Percentiles rank a stretch among this genome's conserved stretches.
phyloP scores from a whole-genome alignment of 2,797 vertebrate genomes.

The Hypotaenidia okinawae region DNA sequence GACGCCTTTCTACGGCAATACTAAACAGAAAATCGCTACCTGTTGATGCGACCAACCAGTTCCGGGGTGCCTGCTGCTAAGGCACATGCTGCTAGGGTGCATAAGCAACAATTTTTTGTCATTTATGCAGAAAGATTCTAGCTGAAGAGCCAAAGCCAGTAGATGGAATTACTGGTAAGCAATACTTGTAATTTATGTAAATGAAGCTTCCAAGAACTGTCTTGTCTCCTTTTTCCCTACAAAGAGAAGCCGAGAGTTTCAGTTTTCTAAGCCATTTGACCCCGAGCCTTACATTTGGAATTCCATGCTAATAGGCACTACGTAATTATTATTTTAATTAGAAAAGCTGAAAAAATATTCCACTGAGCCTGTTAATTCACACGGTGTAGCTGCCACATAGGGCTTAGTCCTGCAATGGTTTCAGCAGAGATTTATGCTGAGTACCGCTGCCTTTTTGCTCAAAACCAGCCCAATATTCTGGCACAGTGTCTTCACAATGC shows the following conservation, averaged over 20 bases:
- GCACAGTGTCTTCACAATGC: not conserved
- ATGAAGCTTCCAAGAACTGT: not conserved
- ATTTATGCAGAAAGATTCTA: not conserved
- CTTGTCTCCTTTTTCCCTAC: not conserved
- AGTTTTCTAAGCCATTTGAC: constrained; percentile 35
- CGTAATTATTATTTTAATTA: constrained; percentile 63
- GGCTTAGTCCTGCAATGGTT: not conserved
- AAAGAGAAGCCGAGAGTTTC: constrained; percentile 7
- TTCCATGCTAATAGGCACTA: constrained; percentile 29
- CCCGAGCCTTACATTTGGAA: constrained; percentile 54
- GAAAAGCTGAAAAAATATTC: constrained; percentile 49
- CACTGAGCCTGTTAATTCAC: not conserved
- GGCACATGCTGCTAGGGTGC: not conserved
- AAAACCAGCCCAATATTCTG: not conserved
- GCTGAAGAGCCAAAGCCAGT: not conserved
- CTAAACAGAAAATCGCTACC: not conserved
- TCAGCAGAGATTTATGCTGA: not conserved
- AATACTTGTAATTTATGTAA: constrained; percentile 22
- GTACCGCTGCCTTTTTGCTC: not conserved
- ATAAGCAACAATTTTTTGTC: not conserved
- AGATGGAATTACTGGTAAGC: not conserved
- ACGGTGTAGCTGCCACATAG: not conserved
- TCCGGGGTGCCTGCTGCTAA: not conserved
- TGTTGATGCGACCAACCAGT: not conserved
- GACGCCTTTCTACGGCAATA: not conserved